Conservation (phyloP, 2,888 invertebrate species). For the Drosophila stalkeri region DNA sequence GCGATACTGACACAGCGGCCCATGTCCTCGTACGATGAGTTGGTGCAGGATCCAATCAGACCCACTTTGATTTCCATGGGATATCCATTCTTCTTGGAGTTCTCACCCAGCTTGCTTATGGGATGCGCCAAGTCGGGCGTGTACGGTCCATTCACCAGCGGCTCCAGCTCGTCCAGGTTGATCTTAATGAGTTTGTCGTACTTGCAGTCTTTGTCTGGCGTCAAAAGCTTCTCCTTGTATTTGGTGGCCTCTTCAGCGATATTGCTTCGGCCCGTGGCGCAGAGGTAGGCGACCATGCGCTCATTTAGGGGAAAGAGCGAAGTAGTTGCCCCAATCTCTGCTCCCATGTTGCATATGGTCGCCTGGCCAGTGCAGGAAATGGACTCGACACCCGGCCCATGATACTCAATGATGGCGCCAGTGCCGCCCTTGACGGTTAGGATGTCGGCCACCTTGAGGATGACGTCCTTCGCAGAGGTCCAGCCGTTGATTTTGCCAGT, state of each 20-base stretch:
- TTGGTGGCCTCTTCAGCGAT: conserved; percentile 91
- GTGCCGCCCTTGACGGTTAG: conserved; percentile 99
- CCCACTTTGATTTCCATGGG: conserved; percentile 97
- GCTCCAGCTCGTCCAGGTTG: conserved; percentile 95
- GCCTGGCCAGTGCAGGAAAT: conserved; percentile 99
- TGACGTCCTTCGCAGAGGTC: conserved; percentile 99
- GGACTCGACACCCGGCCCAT: conserved; percentile 98
- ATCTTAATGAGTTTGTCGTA: conserved; percentile 97
- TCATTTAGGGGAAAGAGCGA: conserved; percentile 98
- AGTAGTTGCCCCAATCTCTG: conserved; percentile 99
- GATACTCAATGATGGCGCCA: conserved; percentile 99
- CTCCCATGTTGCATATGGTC: conserved; percentile 99
- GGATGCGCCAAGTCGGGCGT: conserved; percentile 99
- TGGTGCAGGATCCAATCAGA: conserved; percentile 99
- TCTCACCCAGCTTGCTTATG: conserved; percentile 94
- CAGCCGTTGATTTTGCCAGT: conserved; percentile 97
- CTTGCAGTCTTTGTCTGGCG: conserved; percentile 92
- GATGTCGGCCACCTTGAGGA: conserved; percentile 97
- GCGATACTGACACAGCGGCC: conserved; percentile 98
- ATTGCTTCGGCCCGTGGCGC: conserved; percentile 91
- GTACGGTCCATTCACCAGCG: conserved; percentile 99
- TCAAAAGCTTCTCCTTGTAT: conserved; percentile 89
- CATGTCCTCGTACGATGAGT: conserved; percentile 99
- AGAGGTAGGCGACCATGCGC: conserved; percentile 96
- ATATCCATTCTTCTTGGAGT: conserved; percentile 96